A percentile compares a stretch with the other conserved stretches of the same genome.
phyloP scores from a whole-genome alignment of 2,888 invertebrate species.

The Sesia apiformis region DNA sequence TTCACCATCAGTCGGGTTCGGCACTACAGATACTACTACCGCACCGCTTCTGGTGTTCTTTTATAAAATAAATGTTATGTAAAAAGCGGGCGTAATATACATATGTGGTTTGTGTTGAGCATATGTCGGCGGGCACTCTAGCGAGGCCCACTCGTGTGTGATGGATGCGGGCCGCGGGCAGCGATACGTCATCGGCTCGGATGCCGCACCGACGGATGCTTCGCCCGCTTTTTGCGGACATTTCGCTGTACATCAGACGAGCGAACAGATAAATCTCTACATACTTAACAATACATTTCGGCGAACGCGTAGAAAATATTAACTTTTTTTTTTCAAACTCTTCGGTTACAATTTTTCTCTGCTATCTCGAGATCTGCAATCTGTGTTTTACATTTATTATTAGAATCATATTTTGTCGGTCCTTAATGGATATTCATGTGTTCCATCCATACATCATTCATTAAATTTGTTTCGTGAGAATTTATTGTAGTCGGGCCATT shows the following conservation, averaged over 20 bases:
- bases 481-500: not conserved
- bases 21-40: conserved; percentile 13
- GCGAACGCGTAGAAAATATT: conserved; percentile 8
- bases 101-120: not conserved
- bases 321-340: conserved; percentile 3
- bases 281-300: conserved; percentile 14
- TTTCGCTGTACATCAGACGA: conserved; percentile 13
- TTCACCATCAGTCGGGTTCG: no score
- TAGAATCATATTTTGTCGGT: not conserved
- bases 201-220: conserved; percentile 15
- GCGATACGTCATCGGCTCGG: conserved; percentile 23
- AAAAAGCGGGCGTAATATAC: not conserved
- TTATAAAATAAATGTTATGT: not conserved
- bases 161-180: conserved; percentile 27
- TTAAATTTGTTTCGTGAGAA: not conserved
- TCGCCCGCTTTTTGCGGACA: conserved; percentile 14
- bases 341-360: not conserved
- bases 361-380: not conserved
- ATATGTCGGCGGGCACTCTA: not conserved
- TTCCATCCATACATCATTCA: not conserved
- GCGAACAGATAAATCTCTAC: conserved; percentile 12
- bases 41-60: no score
- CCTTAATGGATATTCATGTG: not conserved
- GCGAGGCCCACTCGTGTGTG: conserved; percentile 12
- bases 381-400: not conserved